Evolutionary conservation across 1,140 invertebrate genomes (phyloP).

Genomic region (Colletes latitarsis): DNA sequence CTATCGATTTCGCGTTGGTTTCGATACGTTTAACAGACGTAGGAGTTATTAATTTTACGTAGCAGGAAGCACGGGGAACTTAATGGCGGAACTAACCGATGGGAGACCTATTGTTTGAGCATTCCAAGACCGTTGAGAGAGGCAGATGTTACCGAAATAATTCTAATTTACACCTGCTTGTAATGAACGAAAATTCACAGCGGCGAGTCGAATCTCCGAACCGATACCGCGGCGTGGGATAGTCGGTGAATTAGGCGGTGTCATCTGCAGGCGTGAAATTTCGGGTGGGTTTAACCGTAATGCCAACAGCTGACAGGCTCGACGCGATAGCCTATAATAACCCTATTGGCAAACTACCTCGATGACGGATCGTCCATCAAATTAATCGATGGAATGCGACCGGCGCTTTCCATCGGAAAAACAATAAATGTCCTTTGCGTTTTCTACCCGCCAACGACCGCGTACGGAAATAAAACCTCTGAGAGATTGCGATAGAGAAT

Average conservation of each 20-base stretch:
- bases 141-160: slow-evolving; percentile 45
- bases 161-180: slow-evolving; percentile 53
- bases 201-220: slow-evolving; percentile 43
- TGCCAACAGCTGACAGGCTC: slow-evolving; percentile 63
- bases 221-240: slow-evolving; percentile 44
- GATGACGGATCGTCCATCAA: slow-evolving; percentile 41
- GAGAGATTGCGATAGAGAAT: not conserved
- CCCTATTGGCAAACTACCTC: slow-evolving; percentile 34
- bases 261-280: slow-evolving; percentile 68
- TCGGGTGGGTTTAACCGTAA: slow-evolving; percentile 54
- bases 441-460: slow-evolving; percentile 11
- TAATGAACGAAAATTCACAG: slow-evolving; percentile 32
- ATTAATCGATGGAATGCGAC: slow-evolving; percentile 40
- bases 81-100: slow-evolving; percentile 7
- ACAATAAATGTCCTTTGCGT: slow-evolving; percentile 33
- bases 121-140: not conserved
- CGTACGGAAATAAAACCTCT: not conserved
- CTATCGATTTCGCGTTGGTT: not conserved
- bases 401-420: slow-evolving; percentile 22
- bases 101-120: not conserved
- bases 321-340: slow-evolving; percentile 56
- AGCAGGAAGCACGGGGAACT: not conserved
- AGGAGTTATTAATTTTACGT: not conserved
- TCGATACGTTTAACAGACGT: not conserved
- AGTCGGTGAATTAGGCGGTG: slow-evolving; percentile 57